Conservation (phyloP, 2,888 invertebrate genomes). For the Parascotia fuliginaria region DNA sequence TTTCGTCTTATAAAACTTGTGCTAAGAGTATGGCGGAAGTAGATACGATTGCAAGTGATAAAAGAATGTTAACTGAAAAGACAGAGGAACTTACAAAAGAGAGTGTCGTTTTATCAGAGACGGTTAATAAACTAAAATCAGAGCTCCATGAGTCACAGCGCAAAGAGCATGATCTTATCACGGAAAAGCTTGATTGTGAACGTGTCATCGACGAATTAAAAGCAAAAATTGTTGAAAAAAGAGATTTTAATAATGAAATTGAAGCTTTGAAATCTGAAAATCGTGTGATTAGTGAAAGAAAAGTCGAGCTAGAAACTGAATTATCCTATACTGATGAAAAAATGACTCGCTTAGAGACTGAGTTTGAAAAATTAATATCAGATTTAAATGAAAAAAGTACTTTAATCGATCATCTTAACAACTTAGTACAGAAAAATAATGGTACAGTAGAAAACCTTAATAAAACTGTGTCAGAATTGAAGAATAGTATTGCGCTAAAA, state of each 20-base stretch:
- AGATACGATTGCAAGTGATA: conserved; percentile 48
- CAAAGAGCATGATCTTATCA: conserved; percentile 41
- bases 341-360: conserved; percentile 69
- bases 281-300: conserved; percentile 52
- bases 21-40: conserved; percentile 15
- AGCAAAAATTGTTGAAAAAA: conserved; percentile 51
- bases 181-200: conserved; percentile 55
- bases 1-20: conserved; percentile 25
- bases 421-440: conserved; percentile 55
- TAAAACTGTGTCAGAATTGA: conserved; percentile 55
- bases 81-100: conserved; percentile 45
- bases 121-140: conserved; percentile 42
- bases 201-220: conserved; percentile 54
- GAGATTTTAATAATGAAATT: conserved; percentile 52
- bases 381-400: conserved; percentile 74
- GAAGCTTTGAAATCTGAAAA: conserved; percentile 59
- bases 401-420: conserved; percentile 65
- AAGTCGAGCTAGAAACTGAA: conserved; percentile 61
- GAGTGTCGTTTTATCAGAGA: conserved; percentile 51
- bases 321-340: conserved; percentile 62
- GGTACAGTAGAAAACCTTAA: conserved; percentile 46
- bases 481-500: conserved; percentile 55
- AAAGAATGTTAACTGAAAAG: conserved; percentile 38
- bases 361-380: conserved; percentile 65
- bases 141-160: conserved; percentile 44